Conservation (phyloP, 2,888 invertebrate genomes). For the Amblyteles armatorius region DNA sequence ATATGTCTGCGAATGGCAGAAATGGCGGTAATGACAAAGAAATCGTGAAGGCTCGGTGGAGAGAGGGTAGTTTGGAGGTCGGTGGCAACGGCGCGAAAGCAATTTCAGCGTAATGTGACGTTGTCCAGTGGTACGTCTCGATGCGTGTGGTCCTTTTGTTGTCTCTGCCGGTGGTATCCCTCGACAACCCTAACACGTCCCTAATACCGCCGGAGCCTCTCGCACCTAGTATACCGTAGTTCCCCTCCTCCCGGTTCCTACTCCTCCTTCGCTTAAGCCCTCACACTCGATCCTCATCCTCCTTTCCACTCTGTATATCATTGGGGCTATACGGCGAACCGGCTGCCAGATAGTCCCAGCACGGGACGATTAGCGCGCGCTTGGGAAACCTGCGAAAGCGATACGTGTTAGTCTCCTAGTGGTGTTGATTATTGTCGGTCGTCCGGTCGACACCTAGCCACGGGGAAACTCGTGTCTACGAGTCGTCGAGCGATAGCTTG, state of each 20-base stretch:
- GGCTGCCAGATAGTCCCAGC: conserved; percentile 76
- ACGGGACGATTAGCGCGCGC: conserved; percentile 79
- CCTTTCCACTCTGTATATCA: conserved; percentile 71
- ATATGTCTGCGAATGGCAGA: background rate
- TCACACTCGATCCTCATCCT: conserved; percentile 52
- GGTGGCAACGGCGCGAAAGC: conserved; percentile 67
- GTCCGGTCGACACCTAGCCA: conserved; percentile 30
- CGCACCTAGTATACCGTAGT: conserved; percentile 45
- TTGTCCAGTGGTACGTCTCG: conserved; percentile 81
- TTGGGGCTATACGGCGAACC: conserved; percentile 68
- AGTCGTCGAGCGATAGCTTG: conserved; percentile 4
- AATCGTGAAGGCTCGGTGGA: background rate
- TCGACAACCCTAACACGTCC: conserved; percentile 83
- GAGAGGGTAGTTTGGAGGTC: conserved; percentile 15
- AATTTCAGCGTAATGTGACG: conserved; percentile 79
- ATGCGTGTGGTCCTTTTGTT: conserved; percentile 83
- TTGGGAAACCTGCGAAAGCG: conserved; percentile 75
- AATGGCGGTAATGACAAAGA: conserved; percentile 5
- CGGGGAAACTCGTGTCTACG: conserved; percentile 1
- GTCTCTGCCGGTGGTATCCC: conserved; percentile 78
- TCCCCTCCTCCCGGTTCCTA: conserved; percentile 32
- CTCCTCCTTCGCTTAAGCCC: conserved; percentile 44
- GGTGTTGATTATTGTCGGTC: conserved; percentile 63
- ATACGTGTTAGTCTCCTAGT: conserved; percentile 63
- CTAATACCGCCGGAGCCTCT: conserved; percentile 81